Evolutionary conservation across 2,113 vertebrate species (phyloP).

Genomic region (Brachyistius frenatus): DNA sequence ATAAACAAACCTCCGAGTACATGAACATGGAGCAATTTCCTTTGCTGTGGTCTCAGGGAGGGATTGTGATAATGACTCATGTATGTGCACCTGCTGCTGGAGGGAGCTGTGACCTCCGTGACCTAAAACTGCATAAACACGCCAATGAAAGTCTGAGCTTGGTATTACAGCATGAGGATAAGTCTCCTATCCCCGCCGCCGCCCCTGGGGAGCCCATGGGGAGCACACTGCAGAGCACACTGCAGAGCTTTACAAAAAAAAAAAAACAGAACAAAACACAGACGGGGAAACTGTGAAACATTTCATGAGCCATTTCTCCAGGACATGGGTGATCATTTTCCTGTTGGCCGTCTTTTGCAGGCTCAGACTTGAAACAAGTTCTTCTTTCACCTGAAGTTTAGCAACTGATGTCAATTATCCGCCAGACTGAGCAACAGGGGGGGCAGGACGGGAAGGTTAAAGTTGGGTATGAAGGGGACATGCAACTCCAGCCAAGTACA

Average conservation of each 20-base stretch:
- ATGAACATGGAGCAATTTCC: conserved; percentile 22
- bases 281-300: conserved; percentile 28
- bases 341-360: conserved; percentile 11
- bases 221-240: conserved; percentile 1
- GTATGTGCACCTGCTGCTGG: conserved; percentile 60
- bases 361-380: conserved; percentile 23
- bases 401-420: conserved; percentile 55
- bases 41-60: background rate
- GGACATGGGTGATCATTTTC: conserved; percentile 25
- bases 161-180: conserved; percentile 34
- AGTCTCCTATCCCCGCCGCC: conserved; percentile 13
- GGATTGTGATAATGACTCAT: conserved; percentile 38
- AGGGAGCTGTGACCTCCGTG: conserved; percentile 20
- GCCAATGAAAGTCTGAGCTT: conserved; percentile 24
- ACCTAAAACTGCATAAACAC: conserved; percentile 35
- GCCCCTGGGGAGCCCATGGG: background rate
- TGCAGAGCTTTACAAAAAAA: background rate
- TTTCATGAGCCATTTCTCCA: conserved; percentile 38
- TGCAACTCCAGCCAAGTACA: conserved; percentile 3
- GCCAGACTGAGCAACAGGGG: conserved; percentile 25
- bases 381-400: conserved; percentile 25
- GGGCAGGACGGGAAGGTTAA: background rate
- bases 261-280: conserved; percentile 1
- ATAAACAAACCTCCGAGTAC: conserved; percentile 28
- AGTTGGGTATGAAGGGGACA: background rate